Evolutionary conservation across 1,140 invertebrate genomes (phyloP), one percentile per base, ranked within the genome.

Genomic region (Drosophila grimshawi): DNA sequence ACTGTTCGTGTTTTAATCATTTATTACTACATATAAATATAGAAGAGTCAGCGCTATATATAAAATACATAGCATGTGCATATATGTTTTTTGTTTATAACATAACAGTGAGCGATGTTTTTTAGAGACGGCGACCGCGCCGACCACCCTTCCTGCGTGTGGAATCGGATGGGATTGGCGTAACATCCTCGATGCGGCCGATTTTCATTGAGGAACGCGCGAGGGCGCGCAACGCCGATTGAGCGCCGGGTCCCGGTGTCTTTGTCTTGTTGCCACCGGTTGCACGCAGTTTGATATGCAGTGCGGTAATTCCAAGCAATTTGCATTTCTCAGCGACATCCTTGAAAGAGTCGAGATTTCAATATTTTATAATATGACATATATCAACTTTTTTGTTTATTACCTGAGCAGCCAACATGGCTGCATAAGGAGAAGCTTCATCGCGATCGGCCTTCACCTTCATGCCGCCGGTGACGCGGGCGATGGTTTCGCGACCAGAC

Each of bases 381-480:
- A 0, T 19, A 61, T 35, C 3, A 37, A 35, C 4, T 0, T 4
- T 27, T 29, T 10, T 3, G 3, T 6, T 29, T 5, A 56, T 53
- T 94, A 97, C 97, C 94, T 99, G 99, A 78, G 99, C 98, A 92
- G 99, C 99, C 94, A 99, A 98, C 99, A 99, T 99, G 96, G 99
- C 99, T 92, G 99, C 99, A 92, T 99, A 99, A 10, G 99, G 99
- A 33, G 98, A 99, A 82, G 98, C 97, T 94, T 99, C 99, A 94
- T 99, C 99, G 95, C 99, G 96, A 94, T 99, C 99, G 90, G 99
- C 99, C 93, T 99, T 99, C 0, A 99, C 99, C 94, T 99, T 99
- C 99, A 99, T 99, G 68, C 99, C 99, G 93, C 99, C 99, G 90
- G 99, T 99, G 37, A 99, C 97, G 91, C 98, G 95, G 65, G 97